Evolutionary conservation across 2,888 invertebrate genomes (phyloP), one percentile per base, ranked within the genome.

Genomic region (Lasioglossum lativentre): DNA sequence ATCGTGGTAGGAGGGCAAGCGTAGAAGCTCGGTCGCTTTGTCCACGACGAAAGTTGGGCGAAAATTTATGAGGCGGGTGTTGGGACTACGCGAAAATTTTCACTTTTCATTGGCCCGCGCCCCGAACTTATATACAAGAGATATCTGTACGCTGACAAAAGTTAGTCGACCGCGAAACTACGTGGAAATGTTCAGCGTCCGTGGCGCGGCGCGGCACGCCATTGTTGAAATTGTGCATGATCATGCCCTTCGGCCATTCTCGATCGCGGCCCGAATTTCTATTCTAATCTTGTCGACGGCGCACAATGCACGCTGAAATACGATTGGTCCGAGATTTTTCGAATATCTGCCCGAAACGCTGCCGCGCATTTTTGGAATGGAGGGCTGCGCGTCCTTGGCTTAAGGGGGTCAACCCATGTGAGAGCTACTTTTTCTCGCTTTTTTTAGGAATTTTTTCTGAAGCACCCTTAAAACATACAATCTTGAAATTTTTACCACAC

Each of bases 21-120:
- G 34, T n/a, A 56, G 96, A 94, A n/a, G 63, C 96, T 89, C 95
- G 38, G 95, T 59, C 95, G 96, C 45, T 79, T 85, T 87, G 74
- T 83, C 74, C 74, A 73, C 79, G 75, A 80, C 78, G 77, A 78
- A 81, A 82, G 72, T 86, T 86, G 47, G 47, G 47, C 23, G 77
- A 56, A 56, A 85, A 86, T 86, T 86, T 86, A 86, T 82, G 73
- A 75, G 16, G 10, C 4, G 16, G 38, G 73, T 73, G 81, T 68
- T 63, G 71, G n/a, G 75, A 34, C n/a, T 71, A 81, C 78, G 85
- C 30, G 81, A 82, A 75, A 82, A 82, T 81, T 85, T 86, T 86
- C 81, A 85, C 78, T 86, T 85, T 81, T 86, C 75, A 68, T 63
- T 72, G 85, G 42, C n/a, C 68, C 27, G 30, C 66, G 30, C 40